Evolutionary conservation across 2,113 vertebrate species (phyloP).

Genomic region (Dasyurus viverrinus): DNA sequence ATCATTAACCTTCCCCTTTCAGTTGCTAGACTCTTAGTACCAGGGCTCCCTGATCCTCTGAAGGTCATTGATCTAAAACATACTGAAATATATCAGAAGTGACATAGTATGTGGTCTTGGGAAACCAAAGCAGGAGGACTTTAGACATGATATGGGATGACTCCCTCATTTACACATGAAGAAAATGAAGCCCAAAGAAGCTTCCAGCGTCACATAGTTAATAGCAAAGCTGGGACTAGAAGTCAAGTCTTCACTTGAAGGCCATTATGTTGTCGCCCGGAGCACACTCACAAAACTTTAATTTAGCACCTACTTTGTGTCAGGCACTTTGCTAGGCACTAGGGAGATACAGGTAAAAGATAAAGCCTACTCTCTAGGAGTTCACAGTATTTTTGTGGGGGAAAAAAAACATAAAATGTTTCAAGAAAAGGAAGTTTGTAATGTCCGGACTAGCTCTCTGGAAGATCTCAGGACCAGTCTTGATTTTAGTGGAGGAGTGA

Average conservation of each 20-base stretch:
- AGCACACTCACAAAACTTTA: neutral
- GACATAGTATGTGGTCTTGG: neutral
- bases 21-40: neutral
- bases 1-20: neutral
- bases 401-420: neutral
- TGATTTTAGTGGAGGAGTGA: too few species aligned
- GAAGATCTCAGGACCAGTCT: too few species aligned
- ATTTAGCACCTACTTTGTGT: neutral
- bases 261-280: neutral
- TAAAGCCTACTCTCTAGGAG: neutral
- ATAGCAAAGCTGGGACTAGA: neutral
- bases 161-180: neutral
- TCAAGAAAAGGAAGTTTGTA: neutral
- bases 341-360: neutral
- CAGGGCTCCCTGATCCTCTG: neutral
- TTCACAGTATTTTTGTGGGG: neutral
- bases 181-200: neutral
- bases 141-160: neutral
- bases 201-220: neutral
- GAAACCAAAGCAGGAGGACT: neutral
- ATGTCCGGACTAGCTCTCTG: too few species aligned
- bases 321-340: neutral
- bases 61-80: neutral
- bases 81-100: neutral
- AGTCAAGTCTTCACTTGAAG: neutral